A percentile compares a stretch with the other conserved stretches of the same genome.
Evolutionary conservation across 2,888 invertebrate genomes (phyloP).

Genomic region (Leptothorax acervorum): DNA sequence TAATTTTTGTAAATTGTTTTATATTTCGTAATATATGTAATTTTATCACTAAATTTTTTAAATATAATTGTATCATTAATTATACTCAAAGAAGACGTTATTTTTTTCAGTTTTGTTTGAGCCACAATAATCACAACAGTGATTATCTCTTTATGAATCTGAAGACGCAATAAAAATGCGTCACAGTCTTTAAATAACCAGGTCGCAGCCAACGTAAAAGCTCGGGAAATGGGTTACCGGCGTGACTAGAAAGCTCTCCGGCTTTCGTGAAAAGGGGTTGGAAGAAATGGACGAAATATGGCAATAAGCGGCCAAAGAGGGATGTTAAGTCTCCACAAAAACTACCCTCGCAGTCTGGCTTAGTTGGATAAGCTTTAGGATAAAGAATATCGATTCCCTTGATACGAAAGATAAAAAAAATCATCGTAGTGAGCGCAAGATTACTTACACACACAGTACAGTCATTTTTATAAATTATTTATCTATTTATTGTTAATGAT

Average conservation of each 20-base stretch:
- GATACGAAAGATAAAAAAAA: neutral
- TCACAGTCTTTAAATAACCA: constrained; percentile 41
- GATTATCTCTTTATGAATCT: constrained; percentile 17
- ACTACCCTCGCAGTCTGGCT: constrained; percentile 7
- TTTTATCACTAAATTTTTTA: neutral
- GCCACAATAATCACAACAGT: neutral
- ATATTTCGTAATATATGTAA: neutral
- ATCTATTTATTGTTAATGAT: neutral
- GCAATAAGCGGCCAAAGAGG: neutral
- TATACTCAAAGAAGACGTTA: neutral
- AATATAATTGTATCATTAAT: neutral
- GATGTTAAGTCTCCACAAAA: constrained; percentile 24
- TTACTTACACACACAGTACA: neutral
- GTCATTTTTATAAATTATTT: neutral
- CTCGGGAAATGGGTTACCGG: constrained; percentile 58
- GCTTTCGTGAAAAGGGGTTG: constrained; percentile 53
- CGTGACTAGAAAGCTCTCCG: constrained; percentile 61
- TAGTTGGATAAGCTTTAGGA: constrained; percentile 4
- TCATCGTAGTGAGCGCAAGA: neutral
- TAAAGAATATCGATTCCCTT: neutral
- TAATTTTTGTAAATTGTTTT: constrained; percentile 1
- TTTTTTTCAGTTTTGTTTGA: neutral
- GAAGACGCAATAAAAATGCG: constrained; percentile 23
- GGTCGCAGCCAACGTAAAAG: constrained; percentile 39
- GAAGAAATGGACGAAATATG: constrained; percentile 54